Evolutionary conservation across 2,797 vertebrate species (phyloP).

Genomic region (Pteropus rufus): DNA sequence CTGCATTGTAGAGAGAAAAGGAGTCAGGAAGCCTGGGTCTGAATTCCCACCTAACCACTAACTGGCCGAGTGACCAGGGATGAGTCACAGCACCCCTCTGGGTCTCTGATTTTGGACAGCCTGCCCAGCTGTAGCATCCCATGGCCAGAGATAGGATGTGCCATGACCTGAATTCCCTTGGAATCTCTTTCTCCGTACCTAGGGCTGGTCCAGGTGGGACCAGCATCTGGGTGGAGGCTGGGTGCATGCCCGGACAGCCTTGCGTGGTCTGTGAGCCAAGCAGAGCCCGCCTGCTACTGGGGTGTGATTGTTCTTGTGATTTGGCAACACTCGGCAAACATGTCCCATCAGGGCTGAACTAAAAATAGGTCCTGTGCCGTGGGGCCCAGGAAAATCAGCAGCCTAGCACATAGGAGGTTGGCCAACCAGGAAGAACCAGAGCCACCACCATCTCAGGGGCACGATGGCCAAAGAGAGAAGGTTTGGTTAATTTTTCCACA

Average conservation of each 20-base stretch:
- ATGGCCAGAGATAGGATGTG: background rate
- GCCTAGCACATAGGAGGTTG: background rate
- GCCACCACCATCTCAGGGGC: background rate
- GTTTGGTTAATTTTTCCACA: background rate
- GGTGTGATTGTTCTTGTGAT: conserved; percentile 68
- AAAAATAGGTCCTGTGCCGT: conserved; percentile 72
- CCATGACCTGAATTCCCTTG: background rate
- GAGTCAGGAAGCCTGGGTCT: background rate
- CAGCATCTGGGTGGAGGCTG: conserved; percentile 10
- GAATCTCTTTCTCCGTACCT: conserved; percentile 25
- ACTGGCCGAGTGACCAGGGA: background rate
- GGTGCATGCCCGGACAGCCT: conserved; percentile 51
- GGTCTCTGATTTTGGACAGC: background rate
- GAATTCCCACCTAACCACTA: background rate
- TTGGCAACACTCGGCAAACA: conserved; percentile 65
- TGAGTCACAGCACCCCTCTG: background rate
- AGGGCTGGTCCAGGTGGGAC: conserved; percentile 22
- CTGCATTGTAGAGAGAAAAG: background rate
- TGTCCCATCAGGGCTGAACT: conserved; percentile 71
- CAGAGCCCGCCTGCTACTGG: conserved; percentile 43
- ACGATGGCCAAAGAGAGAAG: background rate
- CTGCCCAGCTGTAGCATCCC: background rate
- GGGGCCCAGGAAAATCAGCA: conserved; percentile 51
- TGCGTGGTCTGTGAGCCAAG: conserved; percentile 42
- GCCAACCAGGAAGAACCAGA: conserved; percentile 8